phyloP scores from a whole-genome alignment of 2,113 vertebrate species.

The Panthera tigris region DNA sequence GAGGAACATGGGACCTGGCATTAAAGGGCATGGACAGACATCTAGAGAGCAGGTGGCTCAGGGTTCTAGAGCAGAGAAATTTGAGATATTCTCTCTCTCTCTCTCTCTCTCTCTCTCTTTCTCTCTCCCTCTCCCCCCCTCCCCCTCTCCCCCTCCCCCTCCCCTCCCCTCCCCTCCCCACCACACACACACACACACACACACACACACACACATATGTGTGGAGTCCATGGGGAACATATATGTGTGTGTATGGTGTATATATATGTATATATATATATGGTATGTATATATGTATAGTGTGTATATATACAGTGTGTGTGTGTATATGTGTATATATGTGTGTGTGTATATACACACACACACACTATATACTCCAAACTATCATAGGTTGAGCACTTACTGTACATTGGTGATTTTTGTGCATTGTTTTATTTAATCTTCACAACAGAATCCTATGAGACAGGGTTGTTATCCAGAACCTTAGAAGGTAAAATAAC shows the following conservation, averaged over 20 bases:
- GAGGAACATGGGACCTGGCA: neutral
- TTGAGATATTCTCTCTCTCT: neutral
- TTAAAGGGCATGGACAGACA: neutral
- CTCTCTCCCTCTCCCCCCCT: fast-evolving
- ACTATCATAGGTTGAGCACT: neutral
- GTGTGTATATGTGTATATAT: neutral
- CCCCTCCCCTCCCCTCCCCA: too few species aligned
- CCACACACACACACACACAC: too few species aligned
- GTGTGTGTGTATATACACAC: too few species aligned
- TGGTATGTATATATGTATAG: too few species aligned
- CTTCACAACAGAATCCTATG: neutral
- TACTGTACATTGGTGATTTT: neutral
- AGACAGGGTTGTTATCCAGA: neutral
- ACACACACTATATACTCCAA: neutral
- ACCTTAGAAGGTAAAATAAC: neutral
- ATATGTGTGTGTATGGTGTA: neutral
- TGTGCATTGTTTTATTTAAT: neutral
- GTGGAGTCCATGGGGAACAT: too few species aligned
- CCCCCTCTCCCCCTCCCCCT: too few species aligned
- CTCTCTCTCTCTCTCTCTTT: neutral
- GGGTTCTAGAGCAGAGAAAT: neutral
- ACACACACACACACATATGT: too few species aligned
- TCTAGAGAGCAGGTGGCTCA: neutral
- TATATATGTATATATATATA: neutral
- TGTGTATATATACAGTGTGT: neutral